Base-by-base conservation (phyloP, 2,113 vertebrate species). In the Aphyosemion australe region DNA sequence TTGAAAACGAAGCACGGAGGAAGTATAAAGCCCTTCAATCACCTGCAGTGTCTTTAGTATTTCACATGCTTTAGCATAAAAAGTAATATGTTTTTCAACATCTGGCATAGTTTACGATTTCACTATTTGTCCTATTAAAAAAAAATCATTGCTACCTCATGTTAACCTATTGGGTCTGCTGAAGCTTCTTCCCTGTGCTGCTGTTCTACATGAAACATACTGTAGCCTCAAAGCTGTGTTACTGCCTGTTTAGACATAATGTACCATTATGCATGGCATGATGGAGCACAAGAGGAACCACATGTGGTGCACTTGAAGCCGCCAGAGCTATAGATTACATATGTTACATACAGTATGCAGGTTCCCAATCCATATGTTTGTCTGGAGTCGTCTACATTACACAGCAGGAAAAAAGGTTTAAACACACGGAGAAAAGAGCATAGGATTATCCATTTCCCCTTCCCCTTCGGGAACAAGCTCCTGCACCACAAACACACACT, bases 191-290 rank as follows among this genome's bases (percentile, higher is more conserved):
- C 80, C 80, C 71, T 55, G 49, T 16, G 53, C 77, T 78, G 53
- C 60, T 8, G 41, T 76, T 83, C 78, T 74, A 80, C 76, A 78
- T 81, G 67, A 83, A 89, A 80, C 84, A 83, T 56, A 67, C 61
- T 81, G 68, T 19, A 68, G 58, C 83, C 85, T 89, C 89, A 87
- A 90, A 90, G 87, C 58, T 50, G 16, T 41, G 46, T 86, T 74
- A 60, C 82, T 84, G 85, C 84, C 84, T 83, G 74, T 84, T 90
- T 82, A 86, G 75, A 64, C 31, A 49, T 87, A 87, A 89, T 87
- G 74, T 83, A 77, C 82, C 70, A 86, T 89, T 87, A 88, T 85
- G 68, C 77, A 77, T 86, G 82, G 79, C 83, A 77, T 53, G 45
- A 70, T 72, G 69, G 61, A 84, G 62, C 63, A 81, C 82, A 83